phyloP scores from a whole-genome alignment of 2,113 vertebrate species.

The Cynocephalus volans region DNA sequence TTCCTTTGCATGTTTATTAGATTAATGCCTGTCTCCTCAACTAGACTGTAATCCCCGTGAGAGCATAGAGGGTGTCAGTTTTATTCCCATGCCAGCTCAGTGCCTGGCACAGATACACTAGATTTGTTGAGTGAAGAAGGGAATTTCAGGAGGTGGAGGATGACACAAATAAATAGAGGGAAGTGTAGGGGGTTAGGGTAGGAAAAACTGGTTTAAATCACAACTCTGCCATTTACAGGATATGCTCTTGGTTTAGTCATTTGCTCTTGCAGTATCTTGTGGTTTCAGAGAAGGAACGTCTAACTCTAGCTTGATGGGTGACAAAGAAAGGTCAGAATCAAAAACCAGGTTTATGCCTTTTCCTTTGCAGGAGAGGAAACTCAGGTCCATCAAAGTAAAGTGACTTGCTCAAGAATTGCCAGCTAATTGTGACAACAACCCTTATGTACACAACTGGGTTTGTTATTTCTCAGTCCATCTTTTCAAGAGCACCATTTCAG shows the following conservation, averaged over 20 bases:
- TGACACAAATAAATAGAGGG: not conserved
- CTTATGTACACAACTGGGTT: not conserved
- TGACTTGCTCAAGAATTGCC: not conserved
- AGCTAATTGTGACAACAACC: not conserved
- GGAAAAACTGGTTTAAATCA: not conserved
- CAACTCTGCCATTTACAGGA: not conserved
- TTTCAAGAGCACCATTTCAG: not conserved
- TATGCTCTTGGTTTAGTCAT: not conserved
- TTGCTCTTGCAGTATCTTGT: not conserved
- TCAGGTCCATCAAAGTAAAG: not conserved
- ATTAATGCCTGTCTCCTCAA: not conserved
- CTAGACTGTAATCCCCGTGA: not conserved
- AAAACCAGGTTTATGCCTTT: not conserved
- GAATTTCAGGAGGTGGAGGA: not conserved
- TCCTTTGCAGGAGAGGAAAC: not conserved
- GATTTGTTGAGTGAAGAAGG: not conserved
- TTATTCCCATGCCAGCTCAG: not conserved
- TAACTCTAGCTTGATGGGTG: not conserved
- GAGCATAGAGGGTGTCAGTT: not conserved
- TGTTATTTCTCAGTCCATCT: not conserved
- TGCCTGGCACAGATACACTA: not conserved
- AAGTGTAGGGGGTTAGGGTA: not conserved
- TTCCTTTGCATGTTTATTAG: not conserved
- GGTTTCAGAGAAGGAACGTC: not conserved
- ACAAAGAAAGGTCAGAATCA: not conserved